Evolutionary conservation across 2,113 vertebrate genomes (phyloP), one percentile per base, ranked within the genome.

Genomic region (Syrrhaptes paradoxus): DNA sequence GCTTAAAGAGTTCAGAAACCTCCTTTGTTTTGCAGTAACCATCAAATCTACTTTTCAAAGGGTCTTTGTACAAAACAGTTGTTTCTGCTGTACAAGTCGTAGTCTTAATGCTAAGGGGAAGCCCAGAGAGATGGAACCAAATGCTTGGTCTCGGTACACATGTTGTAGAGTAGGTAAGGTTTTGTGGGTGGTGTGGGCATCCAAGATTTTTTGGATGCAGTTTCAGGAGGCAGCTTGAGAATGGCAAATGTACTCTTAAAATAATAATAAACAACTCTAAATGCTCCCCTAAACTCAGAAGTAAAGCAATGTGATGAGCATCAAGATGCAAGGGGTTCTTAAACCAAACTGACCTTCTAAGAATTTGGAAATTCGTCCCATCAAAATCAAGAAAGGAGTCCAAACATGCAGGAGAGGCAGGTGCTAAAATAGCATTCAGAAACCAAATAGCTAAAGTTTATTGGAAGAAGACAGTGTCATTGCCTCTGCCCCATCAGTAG

Each of bases 151-250:
- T 88, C 2, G 0, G 4, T n/a, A 41, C 15, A 10, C 11, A 3
- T 0, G 0, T 34, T 26, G 13, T 70, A 4, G 7, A 28, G 5
- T 29, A 45, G 19, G 17, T 43, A 51, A 63, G 19, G 13, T 51
- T 77, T 34, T 75, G 51, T 46, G 11, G 8, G 49, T 22, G 31
- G 8, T 14, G 20, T n/a, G 59, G 7, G 5, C 34, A 22, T 41
- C 59, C 18, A 43, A 34, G 48, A 8, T 17, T 5, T 63, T 68
- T 62, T 80, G 21, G 63, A 43, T 58, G 36, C 34, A 24, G 1
- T 57, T 48, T 78, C n/a, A 74, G 41, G 43, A 85, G n/a, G 3
- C 6, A 22, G 22, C 13, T 66, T 43, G n/a, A 75, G 52, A 92
- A 57, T 18, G 8, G 15, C 18, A 72, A 48, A 59, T 21, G 13